Conservation (phyloP, 2,113 vertebrate genomes). For the Apistogramma diplotaenia region DNA sequence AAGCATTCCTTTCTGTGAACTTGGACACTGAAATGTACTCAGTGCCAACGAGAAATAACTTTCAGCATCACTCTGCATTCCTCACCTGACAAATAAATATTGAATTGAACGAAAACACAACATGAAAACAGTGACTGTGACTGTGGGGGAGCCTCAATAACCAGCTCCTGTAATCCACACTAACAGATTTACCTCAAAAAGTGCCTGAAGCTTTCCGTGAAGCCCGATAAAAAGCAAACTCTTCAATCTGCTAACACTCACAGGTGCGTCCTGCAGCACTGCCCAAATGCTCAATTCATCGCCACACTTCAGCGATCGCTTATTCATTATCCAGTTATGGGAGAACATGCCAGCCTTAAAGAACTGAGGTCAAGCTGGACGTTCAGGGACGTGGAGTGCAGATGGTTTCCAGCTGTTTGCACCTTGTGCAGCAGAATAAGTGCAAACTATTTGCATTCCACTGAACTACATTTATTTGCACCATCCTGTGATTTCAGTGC, state of each 20-base stretch:
- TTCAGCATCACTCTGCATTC: background rate
- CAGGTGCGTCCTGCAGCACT: background rate
- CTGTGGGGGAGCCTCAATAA: background rate
- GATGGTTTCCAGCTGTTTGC: background rate
- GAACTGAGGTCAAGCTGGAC: background rate
- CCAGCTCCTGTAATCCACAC: background rate
- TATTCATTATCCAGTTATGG: background rate
- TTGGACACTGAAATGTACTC: background rate
- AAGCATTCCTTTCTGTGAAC: background rate
- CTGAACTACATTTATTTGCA: background rate
- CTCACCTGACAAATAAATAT: background rate
- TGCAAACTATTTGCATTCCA: constrained; percentile 30
- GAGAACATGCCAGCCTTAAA: background rate
- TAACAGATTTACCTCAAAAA: background rate
- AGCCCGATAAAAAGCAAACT: background rate
- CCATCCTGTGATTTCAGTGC: background rate
- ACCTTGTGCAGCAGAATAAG: background rate
- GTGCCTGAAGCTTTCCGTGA: background rate
- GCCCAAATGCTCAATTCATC: background rate
- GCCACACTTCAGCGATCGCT: background rate
- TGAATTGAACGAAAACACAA: background rate
- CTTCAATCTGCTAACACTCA: background rate
- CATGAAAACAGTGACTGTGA: background rate
- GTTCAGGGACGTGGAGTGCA: background rate
- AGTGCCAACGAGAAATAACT: background rate